Conservation (phyloP, 92 coral and sea anemone genomes). For the Epizoanthus rinbou region DNA sequence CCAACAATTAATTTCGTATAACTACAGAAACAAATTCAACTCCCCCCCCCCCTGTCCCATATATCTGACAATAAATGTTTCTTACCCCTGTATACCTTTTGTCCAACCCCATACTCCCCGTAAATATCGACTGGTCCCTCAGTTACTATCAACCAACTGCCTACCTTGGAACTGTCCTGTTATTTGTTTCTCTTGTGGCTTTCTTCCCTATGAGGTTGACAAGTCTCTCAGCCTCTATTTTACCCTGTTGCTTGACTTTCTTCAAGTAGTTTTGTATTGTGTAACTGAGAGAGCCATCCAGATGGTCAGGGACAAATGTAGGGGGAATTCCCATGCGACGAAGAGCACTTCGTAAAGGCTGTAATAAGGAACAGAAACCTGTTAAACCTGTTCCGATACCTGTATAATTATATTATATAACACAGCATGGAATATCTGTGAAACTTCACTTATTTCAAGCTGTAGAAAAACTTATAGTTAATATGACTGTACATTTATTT, state of each 20-base stretch:
- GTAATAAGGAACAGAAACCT: background rate
- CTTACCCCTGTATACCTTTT: too few relatives aligned
- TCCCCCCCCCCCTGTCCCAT: too few relatives aligned
- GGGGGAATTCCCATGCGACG: constrained; percentile 98
- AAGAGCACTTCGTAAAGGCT: constrained; percentile 98
- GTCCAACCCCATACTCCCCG: too few relatives aligned
- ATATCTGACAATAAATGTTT: too few relatives aligned
- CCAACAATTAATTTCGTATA: too few relatives aligned
- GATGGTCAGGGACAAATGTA: constrained; percentile 86
- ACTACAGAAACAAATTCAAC: too few relatives aligned
- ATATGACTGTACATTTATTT: too few relatives aligned
- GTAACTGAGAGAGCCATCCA: constrained; percentile 82
- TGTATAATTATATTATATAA: too few relatives aligned
- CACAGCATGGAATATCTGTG: too few relatives aligned
- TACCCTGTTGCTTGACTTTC: constrained; percentile 98
- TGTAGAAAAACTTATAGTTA: too few relatives aligned
- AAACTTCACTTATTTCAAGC: too few relatives aligned
- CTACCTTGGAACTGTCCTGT: constrained; percentile 76
- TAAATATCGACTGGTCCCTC: too few relatives aligned
- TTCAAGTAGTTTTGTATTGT: constrained; percentile 85
- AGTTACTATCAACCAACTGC: background rate
- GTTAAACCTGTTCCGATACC: background rate
- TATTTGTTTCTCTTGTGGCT: constrained; percentile 63
- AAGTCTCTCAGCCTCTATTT: constrained; percentile 91
- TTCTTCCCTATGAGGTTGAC: constrained; percentile 79